These are phyloP conservation scores for Stenchaetothrips biformis DNA, from an alignment of 2,888 invertebrate species.

Conservation along the genomic window DNA sequence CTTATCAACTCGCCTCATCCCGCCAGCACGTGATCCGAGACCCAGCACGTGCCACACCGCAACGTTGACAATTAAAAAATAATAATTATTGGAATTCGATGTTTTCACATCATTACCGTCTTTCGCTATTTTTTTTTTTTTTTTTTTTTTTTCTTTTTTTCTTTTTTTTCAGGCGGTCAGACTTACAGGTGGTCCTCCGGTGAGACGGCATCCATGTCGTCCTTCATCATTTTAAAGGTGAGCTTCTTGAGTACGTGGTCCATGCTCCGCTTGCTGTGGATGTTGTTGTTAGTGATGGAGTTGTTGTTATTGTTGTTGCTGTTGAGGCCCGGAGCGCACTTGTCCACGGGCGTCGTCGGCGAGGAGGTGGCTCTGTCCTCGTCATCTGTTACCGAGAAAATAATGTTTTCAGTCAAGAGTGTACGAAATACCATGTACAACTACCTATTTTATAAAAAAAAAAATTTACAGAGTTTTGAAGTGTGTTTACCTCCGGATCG, in stretches of 20 bases:
- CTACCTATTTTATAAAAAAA: not conserved
- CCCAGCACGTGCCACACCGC: too few species aligned
- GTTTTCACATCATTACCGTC: not conserved
- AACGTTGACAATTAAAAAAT: not conserved
- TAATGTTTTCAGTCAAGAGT: not conserved
- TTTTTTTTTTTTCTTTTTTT: not conserved
- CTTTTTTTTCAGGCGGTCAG: not conserved
- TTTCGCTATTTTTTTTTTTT: too few species aligned
- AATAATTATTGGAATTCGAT: not conserved
- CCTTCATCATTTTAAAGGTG: slow-evolving; percentile 68
- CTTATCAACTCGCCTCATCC: not conserved
- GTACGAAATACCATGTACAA: not conserved
- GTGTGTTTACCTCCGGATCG: not conserved
- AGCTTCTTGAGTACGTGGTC: slow-evolving; percentile 84
- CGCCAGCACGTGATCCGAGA: too few species aligned
- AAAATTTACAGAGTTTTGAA: not conserved
- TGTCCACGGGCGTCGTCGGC: not conserved
- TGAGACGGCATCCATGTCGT: not conserved
- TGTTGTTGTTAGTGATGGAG: slow-evolving; percentile 52
- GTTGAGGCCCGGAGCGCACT: slow-evolving; percentile 34
- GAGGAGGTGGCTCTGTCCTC: not conserved
- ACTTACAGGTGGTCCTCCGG: not conserved
- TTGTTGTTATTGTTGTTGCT: slow-evolving; percentile 41
- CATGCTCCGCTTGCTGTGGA: slow-evolving; percentile 73
- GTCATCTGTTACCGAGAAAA: not conserved